Evolutionary conservation across 2,888 invertebrate species (phyloP), one percentile per base, ranked within the genome.

Genomic region (Diabrotica balteata): DNA sequence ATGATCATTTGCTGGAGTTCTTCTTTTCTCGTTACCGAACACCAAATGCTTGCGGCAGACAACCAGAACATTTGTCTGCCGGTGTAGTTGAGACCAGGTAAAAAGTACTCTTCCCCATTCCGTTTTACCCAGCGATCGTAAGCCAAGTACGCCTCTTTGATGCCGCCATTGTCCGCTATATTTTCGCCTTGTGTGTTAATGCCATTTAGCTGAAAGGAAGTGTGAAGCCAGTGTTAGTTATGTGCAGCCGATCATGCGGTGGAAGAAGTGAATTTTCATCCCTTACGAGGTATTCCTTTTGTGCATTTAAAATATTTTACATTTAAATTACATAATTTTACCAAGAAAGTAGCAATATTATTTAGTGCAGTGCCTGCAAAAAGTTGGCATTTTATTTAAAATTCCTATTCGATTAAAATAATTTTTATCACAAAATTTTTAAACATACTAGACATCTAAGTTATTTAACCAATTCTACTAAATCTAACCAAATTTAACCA

Each of bases 81-180:
- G 6, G 81, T 83, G 75, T 77, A 81, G 54, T 79, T 79, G 53
- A 84, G 63, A 42, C 82, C 82, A 4, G 83, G 83, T 59, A 84
- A 73, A 65, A 60, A 71, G 7, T 77, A 76, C 68, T 84, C 83
- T 62, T 80, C 78, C 44, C 81, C 82, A 69, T 82, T 76, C n/a
- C 80, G 74, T 45, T 75, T 72, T 60, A 81, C 78, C 82, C 82
- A 83, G 61, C 76, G 78, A 59, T 78, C 74, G 70, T 84, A 84
- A 51, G 83, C 83, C 71, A 81, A 75, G 76, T 84, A 97, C 0
- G 96, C 94, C 83, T 96, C 93, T 82, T 96, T 96, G 73, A 96
- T 90, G 6, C 96, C 97, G 7, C 96, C 96, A 81, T 95, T 97
- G 82, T 97, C 97, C 0, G 97, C 97, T 68, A 97, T 96, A 82